Evolutionary conservation across 2,113 vertebrate species (phyloP), one percentile per base, ranked within the genome.

Genomic region (Nothoprocta pentlandii): DNA sequence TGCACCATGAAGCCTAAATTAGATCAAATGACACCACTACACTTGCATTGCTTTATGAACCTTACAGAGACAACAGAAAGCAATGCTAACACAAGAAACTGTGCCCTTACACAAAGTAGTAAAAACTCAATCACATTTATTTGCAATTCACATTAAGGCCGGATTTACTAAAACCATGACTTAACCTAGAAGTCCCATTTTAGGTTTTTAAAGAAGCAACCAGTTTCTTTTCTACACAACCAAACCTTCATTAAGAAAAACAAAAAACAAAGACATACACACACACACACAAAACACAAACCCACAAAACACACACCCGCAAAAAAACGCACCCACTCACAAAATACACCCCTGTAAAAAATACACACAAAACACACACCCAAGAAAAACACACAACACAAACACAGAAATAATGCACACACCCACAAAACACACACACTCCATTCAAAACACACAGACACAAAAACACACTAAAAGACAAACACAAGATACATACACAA

Each of bases 71-170:
- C 96, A 97, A 80, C 92, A 90, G n/a, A 87, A 91, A 96, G 93
- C 69, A 70, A 96, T 90, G 74, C 58, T 85, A 92, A 92, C 73
- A 85, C 81, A 90, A 90, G 77, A 88, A 95, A 94, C n/a, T 66
- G 95, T 97, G 97, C 94, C 94, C 81, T 93, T 92, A 85, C 85
- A 96, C 75, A 92, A 81, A 96, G 49, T 94, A 97, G 94, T 58
- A 87, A 75, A 75, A 93, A 88, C 97, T 97, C 97, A 13, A 46
- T 46, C 84, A 96, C 82, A 95, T 94, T 95, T 95, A 91, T 94
- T 97, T 96, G 94, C 91, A 92, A 95, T 83, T 92, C 90, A 95
- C 93, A 92, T 95, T 96, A 96, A 97, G 93, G 95, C 95, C 96
- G 92, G 80, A 70, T 94, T 96, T 96, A 93, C 93, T 97, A 83